Percentiles rank a stretch among this genome's conserved stretches.
Evolutionary conservation across 1,140 invertebrate species (phyloP).

Genomic region (Penaeus chinensis): DNA sequence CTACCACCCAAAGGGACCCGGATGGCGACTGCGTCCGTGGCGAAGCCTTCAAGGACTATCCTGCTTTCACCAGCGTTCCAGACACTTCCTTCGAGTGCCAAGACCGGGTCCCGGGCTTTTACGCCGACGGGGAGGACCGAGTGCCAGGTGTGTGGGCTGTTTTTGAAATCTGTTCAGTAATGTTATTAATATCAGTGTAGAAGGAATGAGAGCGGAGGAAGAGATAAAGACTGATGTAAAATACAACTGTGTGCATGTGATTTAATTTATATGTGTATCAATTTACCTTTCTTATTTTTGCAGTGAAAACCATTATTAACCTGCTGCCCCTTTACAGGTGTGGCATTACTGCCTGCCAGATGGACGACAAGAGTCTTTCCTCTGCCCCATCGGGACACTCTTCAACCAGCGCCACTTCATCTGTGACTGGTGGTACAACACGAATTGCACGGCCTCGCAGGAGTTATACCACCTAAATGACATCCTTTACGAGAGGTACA

Average conservation of each 20-base stretch:
- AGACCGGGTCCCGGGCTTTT: constrained; percentile 84
- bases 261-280: too few relatives aligned
- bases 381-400: constrained; percentile 73
- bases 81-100: constrained; percentile 83
- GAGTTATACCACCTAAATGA: constrained; percentile 69
- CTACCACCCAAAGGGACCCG: background rate
- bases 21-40: constrained; percentile 67
- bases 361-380: constrained; percentile 70
- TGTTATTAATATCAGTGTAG: too few relatives aligned
- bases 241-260: too few relatives aligned
- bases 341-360: constrained; percentile 73
- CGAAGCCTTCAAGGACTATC: constrained; percentile 80
- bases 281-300: too few relatives aligned
- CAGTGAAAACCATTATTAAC: too few relatives aligned
- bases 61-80: constrained; percentile 80
- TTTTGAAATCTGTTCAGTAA: too few relatives aligned
- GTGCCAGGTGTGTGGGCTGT: constrained; percentile 73
- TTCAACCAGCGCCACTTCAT: constrained; percentile 73
- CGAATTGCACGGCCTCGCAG: constrained; percentile 69
- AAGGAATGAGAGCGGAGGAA: too few relatives aligned
- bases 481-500: constrained; percentile 9
- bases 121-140: constrained; percentile 87
- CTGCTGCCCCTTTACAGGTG: constrained; percentile 66
- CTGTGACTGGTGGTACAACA: constrained; percentile 74
- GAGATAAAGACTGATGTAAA: too few relatives aligned